A percentile compares a stretch with the other conserved stretches of the same genome.
phyloP scores from a whole-genome alignment of 2,888 invertebrate species.

The Eupithecia abbreviata region DNA sequence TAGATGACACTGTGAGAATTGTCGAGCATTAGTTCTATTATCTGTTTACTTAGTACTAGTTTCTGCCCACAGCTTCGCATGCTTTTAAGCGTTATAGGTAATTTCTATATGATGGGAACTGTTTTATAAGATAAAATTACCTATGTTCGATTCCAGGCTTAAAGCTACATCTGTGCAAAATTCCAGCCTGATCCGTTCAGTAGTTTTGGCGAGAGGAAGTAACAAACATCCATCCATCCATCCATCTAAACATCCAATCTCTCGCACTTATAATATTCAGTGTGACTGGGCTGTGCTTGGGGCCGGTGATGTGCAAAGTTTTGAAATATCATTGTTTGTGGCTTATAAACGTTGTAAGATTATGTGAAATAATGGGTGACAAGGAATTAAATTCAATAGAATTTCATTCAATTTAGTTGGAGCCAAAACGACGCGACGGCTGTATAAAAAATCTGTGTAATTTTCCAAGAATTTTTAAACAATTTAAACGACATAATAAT shows the following conservation, averaged over 20 bases:
- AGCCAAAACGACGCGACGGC: not conserved
- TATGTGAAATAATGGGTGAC: not conserved
- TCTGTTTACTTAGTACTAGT: not conserved
- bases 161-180: too few relatives aligned
- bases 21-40: not conserved
- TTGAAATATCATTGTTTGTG: not conserved
- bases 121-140: too few relatives aligned
- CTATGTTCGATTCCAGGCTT: too few relatives aligned
- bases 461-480: slow-evolving; percentile 28
- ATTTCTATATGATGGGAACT: too few relatives aligned
- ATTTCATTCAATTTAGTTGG: not conserved
- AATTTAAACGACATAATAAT: slow-evolving; percentile 34
- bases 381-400: not conserved
- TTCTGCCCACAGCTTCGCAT: too few relatives aligned
- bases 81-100: too few relatives aligned
- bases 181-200: too few relatives aligned
- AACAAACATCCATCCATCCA: too few relatives aligned
- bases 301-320: not conserved
- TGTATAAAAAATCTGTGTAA: not conserved
- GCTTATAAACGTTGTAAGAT: not conserved
- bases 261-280: too few relatives aligned
- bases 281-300: not conserved
- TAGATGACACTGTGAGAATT: not conserved
- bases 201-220: too few relatives aligned
- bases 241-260: too few relatives aligned